Conservation (phyloP, 64 coral and sea anemone genomes). For the Actinia tenebrosa region DNA sequence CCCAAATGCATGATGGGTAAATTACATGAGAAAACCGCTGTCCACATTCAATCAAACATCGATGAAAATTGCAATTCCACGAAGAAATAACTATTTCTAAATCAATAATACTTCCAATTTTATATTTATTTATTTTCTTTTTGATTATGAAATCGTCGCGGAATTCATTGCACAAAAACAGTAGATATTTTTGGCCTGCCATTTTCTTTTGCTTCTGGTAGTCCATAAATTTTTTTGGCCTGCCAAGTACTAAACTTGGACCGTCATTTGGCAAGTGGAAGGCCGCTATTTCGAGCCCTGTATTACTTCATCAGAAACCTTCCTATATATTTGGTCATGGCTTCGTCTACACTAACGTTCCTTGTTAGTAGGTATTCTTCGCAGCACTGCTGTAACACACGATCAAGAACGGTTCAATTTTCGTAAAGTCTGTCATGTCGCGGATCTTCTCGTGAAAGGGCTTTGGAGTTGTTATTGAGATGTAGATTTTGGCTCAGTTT, state of each 20-base stretch:
- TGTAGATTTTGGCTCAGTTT: slow-evolving; percentile 31
- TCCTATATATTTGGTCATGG: no score
- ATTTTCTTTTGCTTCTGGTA: slow-evolving; percentile 50
- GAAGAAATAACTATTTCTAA: no score
- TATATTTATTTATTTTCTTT: slow-evolving; percentile 35
- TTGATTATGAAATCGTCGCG: slow-evolving; percentile 37
- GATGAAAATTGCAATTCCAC: slow-evolving; percentile 21
- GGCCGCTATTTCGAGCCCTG: slow-evolving; percentile 13
- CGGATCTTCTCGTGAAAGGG: no score
- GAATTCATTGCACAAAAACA: slow-evolving; percentile 48
- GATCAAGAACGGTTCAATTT: no score
- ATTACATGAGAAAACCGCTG: slow-evolving; percentile 22
- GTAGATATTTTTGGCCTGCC: slow-evolving; percentile 56
- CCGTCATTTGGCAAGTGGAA: background rate
- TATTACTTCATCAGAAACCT: no score
- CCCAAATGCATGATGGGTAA: slow-evolving; percentile 6
- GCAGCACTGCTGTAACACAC: no score
- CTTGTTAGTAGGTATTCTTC: no score
- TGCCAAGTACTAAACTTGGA: slow-evolving; percentile 10
- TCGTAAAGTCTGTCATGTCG: no score
- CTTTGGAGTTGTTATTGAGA: slow-evolving; percentile 16
- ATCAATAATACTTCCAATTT: no score
- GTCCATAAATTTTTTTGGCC: slow-evolving; percentile 41
- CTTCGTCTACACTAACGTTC: no score
- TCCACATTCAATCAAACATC: slow-evolving; percentile 25